Conservation (phyloP, 2,888 invertebrate genomes). For the Altica lythri region DNA sequence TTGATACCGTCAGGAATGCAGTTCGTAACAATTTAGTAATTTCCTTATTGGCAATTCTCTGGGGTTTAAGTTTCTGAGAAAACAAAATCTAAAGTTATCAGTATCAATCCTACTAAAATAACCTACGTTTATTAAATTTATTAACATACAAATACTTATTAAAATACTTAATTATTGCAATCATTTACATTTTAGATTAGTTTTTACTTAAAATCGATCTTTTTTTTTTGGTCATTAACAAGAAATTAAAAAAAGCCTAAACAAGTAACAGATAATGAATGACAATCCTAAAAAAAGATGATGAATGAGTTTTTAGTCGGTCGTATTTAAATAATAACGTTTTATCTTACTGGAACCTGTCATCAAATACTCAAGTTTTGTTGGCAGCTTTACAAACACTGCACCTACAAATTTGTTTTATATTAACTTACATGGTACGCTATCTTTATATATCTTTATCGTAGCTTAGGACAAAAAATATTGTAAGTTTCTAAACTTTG, state of each 20-base stretch:
- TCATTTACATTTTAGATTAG: too few relatives aligned
- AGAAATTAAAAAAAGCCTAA: slow-evolving; percentile 15
- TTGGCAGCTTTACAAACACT: slow-evolving; percentile 49
- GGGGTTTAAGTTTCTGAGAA: not conserved
- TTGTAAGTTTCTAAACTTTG: too few relatives aligned
- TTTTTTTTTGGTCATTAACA: slow-evolving; percentile 13
- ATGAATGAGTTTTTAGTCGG: slow-evolving; percentile 30
- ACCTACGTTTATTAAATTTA: too few relatives aligned
- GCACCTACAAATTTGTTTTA: slow-evolving; percentile 56
- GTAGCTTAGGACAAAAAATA: slow-evolving; percentile 49
- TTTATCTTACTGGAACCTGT: slow-evolving; percentile 47
- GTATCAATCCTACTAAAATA: too few relatives aligned
- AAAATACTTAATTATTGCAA: too few relatives aligned
- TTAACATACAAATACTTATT: too few relatives aligned
- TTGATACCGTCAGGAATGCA: slow-evolving; percentile 39
- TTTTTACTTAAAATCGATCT: too few relatives aligned
- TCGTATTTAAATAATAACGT: slow-evolving; percentile 39
- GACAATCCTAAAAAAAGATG: slow-evolving; percentile 27
- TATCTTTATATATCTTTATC: slow-evolving; percentile 56
- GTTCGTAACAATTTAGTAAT: slow-evolving; percentile 33
- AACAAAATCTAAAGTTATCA: too few relatives aligned
- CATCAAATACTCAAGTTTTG: slow-evolving; percentile 53
- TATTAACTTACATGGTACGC: slow-evolving; percentile 56
- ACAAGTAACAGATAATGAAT: slow-evolving; percentile 20
- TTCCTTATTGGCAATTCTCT: slow-evolving; percentile 37